Evolutionary conservation across 92 coral and sea anemone species (phyloP), one percentile per base, ranked within the genome.

Genomic region (Pocillopora grandis): DNA sequence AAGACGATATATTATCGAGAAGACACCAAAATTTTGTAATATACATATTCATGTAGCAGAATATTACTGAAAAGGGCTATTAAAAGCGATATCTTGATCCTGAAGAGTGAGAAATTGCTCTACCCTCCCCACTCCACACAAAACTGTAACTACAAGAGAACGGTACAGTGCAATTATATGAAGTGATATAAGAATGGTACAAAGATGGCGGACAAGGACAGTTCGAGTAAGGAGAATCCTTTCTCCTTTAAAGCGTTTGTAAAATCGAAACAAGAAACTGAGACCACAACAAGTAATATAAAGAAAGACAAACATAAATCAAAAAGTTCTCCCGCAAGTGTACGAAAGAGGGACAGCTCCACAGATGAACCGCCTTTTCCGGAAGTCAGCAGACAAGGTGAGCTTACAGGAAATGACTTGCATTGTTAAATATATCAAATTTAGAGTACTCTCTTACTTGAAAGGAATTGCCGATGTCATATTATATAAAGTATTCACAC

Each of bases 241-340:
- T 93, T 93, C 83, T 93, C 97, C 37, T 93, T 93, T 59, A 93
- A 93, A 85, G 75, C 87, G 12, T 93, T 93, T 79, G 82, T 91
- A 66, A 82, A 91, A 77, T 68, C 84, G 20, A 89, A 93, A 75
- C 59, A 66, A 57, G 90, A 72, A 9, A 85, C 76, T 10, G 70
- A 70, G 52, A 82, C 52, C 35, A 18, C 87, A 10, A 82, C 68
- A 66, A 62, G 12, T 10, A 87, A 84, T 75, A 71, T 36, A 16
- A 72, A 48, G 6, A 58, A 71, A 42, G 80, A 80, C 0, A 84
- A 90, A 57, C 76, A 65, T 42, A 63, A 36, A 72, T 73, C 60
- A 27, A 70, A 78, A 10, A 72, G 64, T 37, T 61, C 78, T 10
- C 72, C 77, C 49, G 27, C 83, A 52, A 87, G 63, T 78, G 60